A percentile compares a stretch with the other conserved stretches of the same genome.
These are phyloP conservation scores for Nysson spinosus DNA, from an alignment of 2,888 invertebrate genomes.

Conservation along the genomic window DNA sequence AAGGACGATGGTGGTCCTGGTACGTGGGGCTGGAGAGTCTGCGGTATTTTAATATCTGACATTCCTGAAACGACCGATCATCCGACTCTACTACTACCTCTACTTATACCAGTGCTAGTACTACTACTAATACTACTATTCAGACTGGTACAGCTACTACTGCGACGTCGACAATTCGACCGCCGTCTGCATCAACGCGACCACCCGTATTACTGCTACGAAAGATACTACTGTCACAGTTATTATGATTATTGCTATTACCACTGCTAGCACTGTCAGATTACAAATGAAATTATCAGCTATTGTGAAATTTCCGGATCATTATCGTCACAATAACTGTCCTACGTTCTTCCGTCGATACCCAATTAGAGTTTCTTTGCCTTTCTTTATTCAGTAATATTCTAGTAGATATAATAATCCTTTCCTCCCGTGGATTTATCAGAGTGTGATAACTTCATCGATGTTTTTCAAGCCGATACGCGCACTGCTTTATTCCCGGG, in stretches of 20 bases:
- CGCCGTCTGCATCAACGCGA: slow-evolving; percentile 21
- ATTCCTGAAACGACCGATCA: slow-evolving; percentile 75
- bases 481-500: too few relatives aligned
- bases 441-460: too few relatives aligned
- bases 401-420: too few relatives aligned
- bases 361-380: too few relatives aligned
- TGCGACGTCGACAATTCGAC: background rate
- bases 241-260: slow-evolving; percentile 18
- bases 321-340: too few relatives aligned
- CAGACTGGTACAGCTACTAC: too few relatives aligned
- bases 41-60: slow-evolving; percentile 77
- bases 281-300: too few relatives aligned
- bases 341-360: too few relatives aligned
- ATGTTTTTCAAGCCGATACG: too few relatives aligned
- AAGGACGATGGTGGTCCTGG: slow-evolving; percentile 42
- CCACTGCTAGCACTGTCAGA: slow-evolving; percentile 1
- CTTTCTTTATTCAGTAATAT: too few relatives aligned
- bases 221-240: slow-evolving; percentile 18
- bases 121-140: slow-evolving; percentile 1
- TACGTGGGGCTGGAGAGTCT: slow-evolving; percentile 67
- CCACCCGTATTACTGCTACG: slow-evolving; percentile 15
- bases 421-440: too few relatives aligned
- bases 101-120: background rate
- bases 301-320: too few relatives aligned
- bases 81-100: slow-evolving; percentile 59